Evolutionary conservation across 2,888 invertebrate species (phyloP).

Genomic region (Parasteatoda lunata): DNA sequence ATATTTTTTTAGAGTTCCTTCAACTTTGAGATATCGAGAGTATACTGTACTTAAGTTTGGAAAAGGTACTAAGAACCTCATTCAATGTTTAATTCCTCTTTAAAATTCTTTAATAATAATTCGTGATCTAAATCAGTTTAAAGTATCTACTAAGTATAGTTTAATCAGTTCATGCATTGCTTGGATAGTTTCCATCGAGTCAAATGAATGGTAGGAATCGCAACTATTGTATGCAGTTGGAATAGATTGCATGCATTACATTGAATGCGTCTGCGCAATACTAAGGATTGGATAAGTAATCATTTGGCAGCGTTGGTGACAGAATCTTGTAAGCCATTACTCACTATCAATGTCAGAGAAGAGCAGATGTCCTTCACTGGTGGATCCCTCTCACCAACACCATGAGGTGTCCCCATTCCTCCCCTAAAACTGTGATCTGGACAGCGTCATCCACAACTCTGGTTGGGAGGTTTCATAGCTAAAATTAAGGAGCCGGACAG

Average conservation of each 20-base stretch:
- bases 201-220: too few relatives aligned
- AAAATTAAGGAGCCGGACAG: conserved; percentile 57
- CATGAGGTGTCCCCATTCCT: conserved; percentile 51
- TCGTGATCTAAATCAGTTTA: too few relatives aligned
- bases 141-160: too few relatives aligned
- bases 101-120: too few relatives aligned
- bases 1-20: too few relatives aligned
- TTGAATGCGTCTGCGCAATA: conserved; percentile 28
- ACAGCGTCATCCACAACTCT: conserved; percentile 43
- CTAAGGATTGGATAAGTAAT: conserved; percentile 43
- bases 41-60: too few relatives aligned
- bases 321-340: conserved; percentile 51
- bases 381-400: conserved; percentile 30
- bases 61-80: too few relatives aligned
- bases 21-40: too few relatives aligned
- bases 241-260: conserved; percentile 12
- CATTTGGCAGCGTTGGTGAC: conserved; percentile 34
- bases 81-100: too few relatives aligned
- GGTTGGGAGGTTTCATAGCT: conserved; percentile 37
- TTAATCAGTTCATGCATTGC: too few relatives aligned
- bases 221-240: too few relatives aligned
- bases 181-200: too few relatives aligned
- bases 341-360: conserved; percentile 56
- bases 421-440: conserved; percentile 28
- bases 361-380: conserved; percentile 34